Evolutionary conservation across 1,140 invertebrate species (phyloP), one percentile per base, ranked within the genome.

Genomic region (Atopsyche davidsoni): DNA sequence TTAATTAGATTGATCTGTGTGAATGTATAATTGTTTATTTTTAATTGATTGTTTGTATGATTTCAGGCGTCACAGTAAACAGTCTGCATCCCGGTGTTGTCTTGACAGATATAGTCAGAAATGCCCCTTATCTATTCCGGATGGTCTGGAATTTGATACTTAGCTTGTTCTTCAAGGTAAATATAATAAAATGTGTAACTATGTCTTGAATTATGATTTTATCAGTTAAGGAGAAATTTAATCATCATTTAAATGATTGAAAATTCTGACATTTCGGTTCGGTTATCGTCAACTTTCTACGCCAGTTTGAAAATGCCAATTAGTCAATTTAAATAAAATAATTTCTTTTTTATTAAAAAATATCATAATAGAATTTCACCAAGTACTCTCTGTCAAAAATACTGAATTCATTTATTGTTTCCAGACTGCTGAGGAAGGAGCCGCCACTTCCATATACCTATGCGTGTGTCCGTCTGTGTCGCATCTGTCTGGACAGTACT

Each of bases 1-100:
- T n/a, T n/a, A n/a, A n/a, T n/a, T n/a, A n/a, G n/a, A n/a, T n/a
- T n/a, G n/a, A n/a, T n/a, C n/a, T n/a, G n/a, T n/a, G n/a, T n/a
- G n/a, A n/a, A n/a, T n/a, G n/a, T n/a, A n/a, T n/a, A n/a, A n/a
- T 9, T 13, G 11, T 9, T 13, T 16, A 18, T 18, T 48, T 48
- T 48, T 4, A 41, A 38, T 44, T 18, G 18, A 48, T 25, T 44
- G 35, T 17, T 54, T 36, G 22, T 38, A 49, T 34, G 24, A 60
- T 65, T 44, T 62, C 18, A 57, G 73, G 72, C 2, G 79, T 92
- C 0, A 85, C 80, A 1, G 83, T 78, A 0, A 89, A 90, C 64
- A 83, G 80, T 60, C 64, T 89, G 19, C 86, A 91, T 72, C 89
- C 88, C 2, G 88, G 88, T 13, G 75, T 89, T 62, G 83, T 89